phyloP scores from a whole-genome alignment of 2,113 vertebrate species.

The Esox niger region DNA sequence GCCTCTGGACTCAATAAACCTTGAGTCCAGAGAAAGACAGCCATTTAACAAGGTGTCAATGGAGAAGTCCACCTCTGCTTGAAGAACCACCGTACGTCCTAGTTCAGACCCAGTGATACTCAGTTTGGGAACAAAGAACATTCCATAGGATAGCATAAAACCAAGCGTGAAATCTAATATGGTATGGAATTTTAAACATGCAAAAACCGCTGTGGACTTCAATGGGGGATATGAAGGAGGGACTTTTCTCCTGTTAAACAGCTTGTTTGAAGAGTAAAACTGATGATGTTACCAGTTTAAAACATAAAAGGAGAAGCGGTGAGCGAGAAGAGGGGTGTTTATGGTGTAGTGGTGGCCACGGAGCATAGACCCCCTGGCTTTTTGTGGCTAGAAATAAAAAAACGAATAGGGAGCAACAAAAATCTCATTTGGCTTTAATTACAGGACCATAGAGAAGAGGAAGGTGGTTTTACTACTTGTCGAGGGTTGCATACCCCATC shows the following conservation, averaged over 20 bases:
- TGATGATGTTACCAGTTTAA: not conserved
- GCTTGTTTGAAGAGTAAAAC: constrained; percentile 14
- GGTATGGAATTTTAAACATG: constrained; percentile 25
- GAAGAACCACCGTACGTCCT: constrained; percentile 10
- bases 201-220: constrained; percentile 5
- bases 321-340: constrained; percentile 4
- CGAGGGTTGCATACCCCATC: constrained; percentile 13
- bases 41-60: constrained; percentile 8
- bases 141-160: constrained; percentile 23
- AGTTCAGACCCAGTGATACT: constrained; percentile 16
- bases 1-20: constrained; percentile 20
- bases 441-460: constrained; percentile 21
- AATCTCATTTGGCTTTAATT: constrained; percentile 53
- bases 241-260: constrained; percentile 10
- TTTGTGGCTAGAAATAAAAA: constrained; percentile 49
- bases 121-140: constrained; percentile 4
- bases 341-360: not conserved
- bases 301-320: not conserved
- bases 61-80: not conserved
- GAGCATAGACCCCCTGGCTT: constrained; percentile 18
- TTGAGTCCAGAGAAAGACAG: constrained; percentile 9
- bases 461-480: constrained; percentile 38
- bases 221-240: constrained; percentile 4
- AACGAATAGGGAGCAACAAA: constrained; percentile 43
- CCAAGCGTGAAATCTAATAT: constrained; percentile 34